These are phyloP conservation scores for Emydura subglobosa DNA, from an alignment of 2,113 vertebrate species.

Conservation along the genomic window DNA sequence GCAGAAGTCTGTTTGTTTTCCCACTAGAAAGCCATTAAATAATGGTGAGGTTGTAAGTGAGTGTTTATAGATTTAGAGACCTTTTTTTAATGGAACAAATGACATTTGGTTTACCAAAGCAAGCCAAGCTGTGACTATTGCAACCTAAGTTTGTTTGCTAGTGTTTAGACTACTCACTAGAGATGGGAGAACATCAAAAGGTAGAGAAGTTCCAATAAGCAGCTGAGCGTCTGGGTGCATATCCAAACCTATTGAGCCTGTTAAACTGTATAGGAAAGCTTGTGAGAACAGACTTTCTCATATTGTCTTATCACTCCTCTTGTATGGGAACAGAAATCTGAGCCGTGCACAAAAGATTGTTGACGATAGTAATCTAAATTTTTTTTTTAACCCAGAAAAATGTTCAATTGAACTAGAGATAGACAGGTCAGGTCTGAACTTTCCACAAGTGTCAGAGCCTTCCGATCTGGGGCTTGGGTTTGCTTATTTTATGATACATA, in stretches of 20 bases:
- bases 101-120: constrained; percentile 58
- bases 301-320: not conserved
- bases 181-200: constrained; percentile 26
- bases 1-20: constrained; percentile 61
- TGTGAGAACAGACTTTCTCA: not conserved
- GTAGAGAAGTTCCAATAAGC: constrained; percentile 51
- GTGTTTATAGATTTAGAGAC: constrained; percentile 49
- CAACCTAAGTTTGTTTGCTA: constrained; percentile 57
- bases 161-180: constrained; percentile 61
- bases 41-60: constrained; percentile 22
- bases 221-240: not conserved
- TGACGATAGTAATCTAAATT: not conserved
- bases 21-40: constrained; percentile 52
- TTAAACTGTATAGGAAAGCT: not conserved
- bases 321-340: not conserved
- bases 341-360: not conserved
- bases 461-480: not conserved
- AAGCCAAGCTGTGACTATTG: constrained; percentile 64
- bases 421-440: not conserved
- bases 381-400: not conserved
- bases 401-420: not conserved
- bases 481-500: not conserved
- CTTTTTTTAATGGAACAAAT: constrained; percentile 55
- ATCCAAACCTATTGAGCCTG: not conserved
- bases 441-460: not conserved